Evolutionary conservation across 2,797 vertebrate species (phyloP), one percentile per base, ranked within the genome.

Genomic region (Tachyglossus aculeatus): DNA sequence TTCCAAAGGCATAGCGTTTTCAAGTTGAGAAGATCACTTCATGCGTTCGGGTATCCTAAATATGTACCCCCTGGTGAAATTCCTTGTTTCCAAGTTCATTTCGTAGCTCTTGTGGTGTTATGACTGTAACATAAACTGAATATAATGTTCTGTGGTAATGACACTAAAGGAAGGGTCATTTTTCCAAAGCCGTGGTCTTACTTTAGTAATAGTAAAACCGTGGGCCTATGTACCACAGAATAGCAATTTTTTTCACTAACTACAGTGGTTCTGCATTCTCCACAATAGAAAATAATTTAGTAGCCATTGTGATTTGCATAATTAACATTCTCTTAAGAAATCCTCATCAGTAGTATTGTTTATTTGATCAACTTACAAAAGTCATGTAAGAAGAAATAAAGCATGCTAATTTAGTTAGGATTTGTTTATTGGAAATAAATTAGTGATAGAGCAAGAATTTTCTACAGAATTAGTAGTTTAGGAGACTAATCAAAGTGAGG

Each of bases 201-300:
- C 51, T 74, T 70, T 77, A 59, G 37, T 67, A 54, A 62, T 38
- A 55, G 57, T 44, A 63, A 78, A 70, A 75, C 68, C 38, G 69
- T 27, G 8, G 41, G 69, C 77, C 66, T 78, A 67, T 69, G 50
- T 76, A 63, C 58, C 76, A 36, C 67, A 80, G 65, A 51, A 41
- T 64, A 84, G 62, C 73, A 65, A 34, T 77, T 67, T 16, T 31
- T 39, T 25, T 59, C 53, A 64, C 80, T 43, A 1, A 74, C 80
- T 82, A 1, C 45, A 24, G 68, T 80, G 58, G 21, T 64, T 81
- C 44, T 75, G 45, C 3, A 36, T n/a, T 32, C 5, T 13, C 73
- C 71, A 33, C 43, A 16, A 34, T 52, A 66, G 74, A 69, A 5
- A 53, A 73, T 66, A 72, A 48, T 61, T 67, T 43, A 32, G 52